These are phyloP conservation scores for Rhinella marina DNA, from an alignment of 2,797 vertebrate genomes.

Conservation along the genomic window DNA sequence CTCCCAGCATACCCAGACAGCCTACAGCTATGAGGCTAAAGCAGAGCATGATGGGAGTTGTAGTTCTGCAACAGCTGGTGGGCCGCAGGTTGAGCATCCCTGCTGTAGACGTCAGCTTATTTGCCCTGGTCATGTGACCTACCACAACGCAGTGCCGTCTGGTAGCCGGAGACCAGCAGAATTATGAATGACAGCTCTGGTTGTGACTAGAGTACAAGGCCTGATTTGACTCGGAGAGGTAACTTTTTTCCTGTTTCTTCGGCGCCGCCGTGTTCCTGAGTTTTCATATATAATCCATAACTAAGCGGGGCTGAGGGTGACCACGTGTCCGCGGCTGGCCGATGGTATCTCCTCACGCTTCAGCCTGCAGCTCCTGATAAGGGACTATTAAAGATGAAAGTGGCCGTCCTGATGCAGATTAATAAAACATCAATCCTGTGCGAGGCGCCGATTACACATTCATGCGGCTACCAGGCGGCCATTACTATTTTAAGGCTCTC, in stretches of 20 bases:
- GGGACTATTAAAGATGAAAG: slow-evolving; percentile 2
- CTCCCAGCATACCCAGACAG: too few relatives aligned
- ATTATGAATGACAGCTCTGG: not conserved
- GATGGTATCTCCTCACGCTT: not conserved
- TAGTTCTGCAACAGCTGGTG: too few relatives aligned
- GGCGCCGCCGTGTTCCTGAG: too few relatives aligned
- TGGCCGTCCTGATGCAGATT: not conserved
- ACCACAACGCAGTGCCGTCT: too few relatives aligned
- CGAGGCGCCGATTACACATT: not conserved
- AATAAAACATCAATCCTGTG: not conserved
- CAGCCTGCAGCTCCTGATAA: not conserved
- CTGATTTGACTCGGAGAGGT: not conserved
- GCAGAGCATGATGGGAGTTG: too few relatives aligned
- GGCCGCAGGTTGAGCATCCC: too few relatives aligned
- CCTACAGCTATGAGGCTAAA: too few relatives aligned
- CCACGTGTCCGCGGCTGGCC: not conserved
- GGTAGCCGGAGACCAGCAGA: not conserved
- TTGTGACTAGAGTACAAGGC: not conserved
- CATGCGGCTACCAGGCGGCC: not conserved
- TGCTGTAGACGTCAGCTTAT: too few relatives aligned
- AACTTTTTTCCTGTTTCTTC: too few relatives aligned
- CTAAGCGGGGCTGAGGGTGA: not conserved
- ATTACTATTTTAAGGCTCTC: not conserved
- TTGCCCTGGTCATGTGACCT: too few relatives aligned
- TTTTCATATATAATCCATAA: not conserved